These are phyloP conservation scores for Halcyon senegalensis DNA, from an alignment of 2,113 vertebrate genomes.

Conservation along the genomic window DNA sequence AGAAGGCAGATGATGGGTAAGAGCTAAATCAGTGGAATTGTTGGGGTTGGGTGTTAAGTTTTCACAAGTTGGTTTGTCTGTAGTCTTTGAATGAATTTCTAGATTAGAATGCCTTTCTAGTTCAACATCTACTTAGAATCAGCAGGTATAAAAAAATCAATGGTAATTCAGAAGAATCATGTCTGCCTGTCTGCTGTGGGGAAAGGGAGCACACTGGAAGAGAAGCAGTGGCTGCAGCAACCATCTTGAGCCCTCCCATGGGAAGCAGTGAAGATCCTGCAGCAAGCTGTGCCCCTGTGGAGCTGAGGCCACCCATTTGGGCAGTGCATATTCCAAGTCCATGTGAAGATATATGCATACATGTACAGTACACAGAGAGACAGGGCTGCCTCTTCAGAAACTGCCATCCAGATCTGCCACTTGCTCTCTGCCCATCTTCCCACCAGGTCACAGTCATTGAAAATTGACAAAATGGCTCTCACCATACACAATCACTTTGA, in stretches of 20 bases:
- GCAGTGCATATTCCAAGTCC: background rate
- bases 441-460: background rate
- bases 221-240: background rate
- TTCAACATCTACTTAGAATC: background rate
- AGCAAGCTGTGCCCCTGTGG: background rate
- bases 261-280: background rate
- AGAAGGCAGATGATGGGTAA: slow-evolving; percentile 73
- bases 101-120: background rate
- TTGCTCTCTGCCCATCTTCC: background rate
- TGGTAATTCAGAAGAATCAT: background rate
- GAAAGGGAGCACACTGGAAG: background rate
- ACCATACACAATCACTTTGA: background rate
- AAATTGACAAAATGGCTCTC: background rate
- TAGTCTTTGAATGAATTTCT: background rate
- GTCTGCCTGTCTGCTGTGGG: background rate
- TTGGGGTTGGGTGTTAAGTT: background rate
- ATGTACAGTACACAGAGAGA: background rate
- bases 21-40: background rate
- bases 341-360: fast-evolving
- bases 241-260: fast-evolving
- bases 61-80: background rate
- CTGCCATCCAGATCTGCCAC: background rate
- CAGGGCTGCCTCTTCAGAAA: background rate
- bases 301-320: background rate
- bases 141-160: background rate